Percentiles rank a stretch among this genome's conserved stretches.
These are phyloP conservation scores for Cichladusa arquata DNA, from an alignment of 2,113 vertebrate species.

Conservation along the genomic window DNA sequence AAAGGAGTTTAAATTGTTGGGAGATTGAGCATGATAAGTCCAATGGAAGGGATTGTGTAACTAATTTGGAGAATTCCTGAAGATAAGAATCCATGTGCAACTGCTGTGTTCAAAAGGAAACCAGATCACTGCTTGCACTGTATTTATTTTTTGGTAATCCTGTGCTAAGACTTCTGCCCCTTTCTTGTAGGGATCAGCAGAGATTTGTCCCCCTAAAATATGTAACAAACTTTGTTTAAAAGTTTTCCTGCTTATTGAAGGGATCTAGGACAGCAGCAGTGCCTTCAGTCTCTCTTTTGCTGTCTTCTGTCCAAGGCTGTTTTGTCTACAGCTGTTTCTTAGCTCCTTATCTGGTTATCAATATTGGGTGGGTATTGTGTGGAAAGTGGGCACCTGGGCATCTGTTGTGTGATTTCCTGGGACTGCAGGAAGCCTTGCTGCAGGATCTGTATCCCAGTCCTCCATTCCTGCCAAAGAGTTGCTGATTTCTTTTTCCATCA, in stretches of 20 bases:
- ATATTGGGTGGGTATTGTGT: neutral
- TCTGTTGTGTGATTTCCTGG: neutral
- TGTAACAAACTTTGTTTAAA: neutral
- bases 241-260: neutral
- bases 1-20: neutral
- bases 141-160: conserved; percentile 53
- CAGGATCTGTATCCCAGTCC: neutral
- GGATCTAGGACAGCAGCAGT: neutral
- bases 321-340: neutral
- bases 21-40: neutral
- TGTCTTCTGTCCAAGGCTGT: neutral
- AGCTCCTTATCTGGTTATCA: neutral
- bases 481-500: neutral
- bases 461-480: neutral
- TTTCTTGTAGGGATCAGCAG: conserved; percentile 21
- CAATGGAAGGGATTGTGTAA: neutral
- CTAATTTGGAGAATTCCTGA: conserved; percentile 41
- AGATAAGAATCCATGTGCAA: conserved; percentile 34
- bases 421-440: neutral
- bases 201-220: neutral
- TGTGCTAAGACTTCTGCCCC: neutral
- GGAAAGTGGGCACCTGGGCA: neutral
- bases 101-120: conserved; percentile 51
- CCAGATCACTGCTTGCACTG: neutral
- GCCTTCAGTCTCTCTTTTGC: neutral